Base-by-base conservation (phyloP, 2,888 invertebrate genomes). In the Cephus sareptanus region DNA sequence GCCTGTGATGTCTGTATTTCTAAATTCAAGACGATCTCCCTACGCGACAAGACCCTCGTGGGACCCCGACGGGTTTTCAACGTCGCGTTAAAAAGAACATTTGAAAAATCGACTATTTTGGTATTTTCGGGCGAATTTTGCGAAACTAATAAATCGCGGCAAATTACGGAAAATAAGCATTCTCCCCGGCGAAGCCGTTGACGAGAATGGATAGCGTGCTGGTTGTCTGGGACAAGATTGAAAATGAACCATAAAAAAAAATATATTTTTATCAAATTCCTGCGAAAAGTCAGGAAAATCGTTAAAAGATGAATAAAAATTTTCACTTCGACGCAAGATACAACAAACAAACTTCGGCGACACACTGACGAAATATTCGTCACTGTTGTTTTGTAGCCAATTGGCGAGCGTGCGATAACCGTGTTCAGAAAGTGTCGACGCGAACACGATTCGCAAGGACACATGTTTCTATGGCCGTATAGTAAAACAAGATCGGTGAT, bases 61-160 rank as follows among this genome's bases (percentile, higher is more conserved):
- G 23, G 56, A 56, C 23, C 6, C 23, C 6, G 23, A 56, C 23
- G 56, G 23, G 56, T 23, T 23, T 56, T 23, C 1, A 56, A 56
- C 1, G 23, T 15, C 23, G 2, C 23, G 9, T 23, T 2, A 23
- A 56, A 56, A 23, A 56, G 56, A 9, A 56, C 1, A 23, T 23
- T 56, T 9, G 56, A 23, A 6, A 56, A 56, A 56, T 23, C 2
- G 9, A 81, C 75, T 69, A 69, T 68, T 77, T 80, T 76, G 80
- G 75, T 80, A 81, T 80, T 81, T 81, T 77, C 74, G 73, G 56
- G 76, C 76, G 56, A 77, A 80, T 75, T 80, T 81, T 79, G 69
- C 34, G 75, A 76, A 75, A 79, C 75, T 81, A 77, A 79, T 76
- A 75, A 35, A 34, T 75, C 68, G 37, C 37, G 73, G 35, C 30